Evolutionary conservation across 2,797 vertebrate species (phyloP).

Genomic region (Gymnothorax javanicus): DNA sequence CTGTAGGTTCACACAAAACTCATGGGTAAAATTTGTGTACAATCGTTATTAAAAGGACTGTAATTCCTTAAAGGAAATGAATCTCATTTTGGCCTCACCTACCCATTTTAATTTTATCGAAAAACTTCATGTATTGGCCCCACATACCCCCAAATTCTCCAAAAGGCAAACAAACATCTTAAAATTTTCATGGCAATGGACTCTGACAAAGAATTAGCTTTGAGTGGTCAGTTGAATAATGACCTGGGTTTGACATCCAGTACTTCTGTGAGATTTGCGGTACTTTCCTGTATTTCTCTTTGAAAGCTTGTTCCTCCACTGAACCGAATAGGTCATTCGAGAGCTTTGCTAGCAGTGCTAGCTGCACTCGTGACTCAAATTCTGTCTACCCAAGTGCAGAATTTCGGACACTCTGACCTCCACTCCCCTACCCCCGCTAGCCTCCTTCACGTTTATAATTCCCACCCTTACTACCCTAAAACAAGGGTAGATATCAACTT

Average conservation of each 20-base stretch:
- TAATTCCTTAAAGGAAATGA: too few relatives aligned
- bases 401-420: too few relatives aligned
- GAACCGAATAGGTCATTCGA: background rate
- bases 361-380: background rate
- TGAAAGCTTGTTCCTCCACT: background rate
- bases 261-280: background rate
- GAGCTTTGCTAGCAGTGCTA: background rate
- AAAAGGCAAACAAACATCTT: background rate
- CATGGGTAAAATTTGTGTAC: background rate
- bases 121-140: background rate
- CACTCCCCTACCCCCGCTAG: too few relatives aligned
- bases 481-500: too few relatives aligned
- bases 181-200: background rate
- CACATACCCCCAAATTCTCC: background rate
- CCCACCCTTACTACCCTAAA: too few relatives aligned
- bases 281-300: background rate
- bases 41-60: background rate
- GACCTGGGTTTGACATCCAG: background rate
- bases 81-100: background rate
- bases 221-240: background rate
- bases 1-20: slow-evolving; percentile 40
- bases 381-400: too few relatives aligned
- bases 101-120: background rate
- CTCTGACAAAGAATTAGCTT: background rate
- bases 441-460: too few relatives aligned